phyloP scores from a whole-genome alignment of 2,888 invertebrate genomes.

The Trachelus tabidus region DNA sequence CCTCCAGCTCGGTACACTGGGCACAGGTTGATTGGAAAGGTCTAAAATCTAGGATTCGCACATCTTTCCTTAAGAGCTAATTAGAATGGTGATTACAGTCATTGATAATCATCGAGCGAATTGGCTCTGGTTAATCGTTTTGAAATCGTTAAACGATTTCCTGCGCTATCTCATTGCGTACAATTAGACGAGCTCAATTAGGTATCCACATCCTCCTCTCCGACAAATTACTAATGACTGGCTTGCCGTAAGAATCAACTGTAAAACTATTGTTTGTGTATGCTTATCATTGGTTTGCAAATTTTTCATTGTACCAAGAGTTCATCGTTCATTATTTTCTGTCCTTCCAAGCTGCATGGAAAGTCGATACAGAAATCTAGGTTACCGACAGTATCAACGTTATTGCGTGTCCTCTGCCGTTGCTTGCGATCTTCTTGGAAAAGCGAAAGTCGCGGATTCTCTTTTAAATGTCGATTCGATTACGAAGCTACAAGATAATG shows the following conservation, averaged over 20 bases:
- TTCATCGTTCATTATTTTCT: neutral
- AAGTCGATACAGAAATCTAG: conserved; percentile 3
- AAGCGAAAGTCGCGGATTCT: neutral
- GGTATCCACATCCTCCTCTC: neutral
- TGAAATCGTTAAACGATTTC: neutral
- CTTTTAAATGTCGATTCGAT: neutral
- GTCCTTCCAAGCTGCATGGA: neutral
- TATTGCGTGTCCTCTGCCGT: conserved; percentile 17
- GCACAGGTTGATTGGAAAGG: neutral
- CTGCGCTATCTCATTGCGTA: neutral
- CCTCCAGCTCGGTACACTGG: neutral
- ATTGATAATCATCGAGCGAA: neutral
- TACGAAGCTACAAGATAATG: neutral
- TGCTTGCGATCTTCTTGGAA: neutral
- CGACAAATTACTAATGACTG: neutral
- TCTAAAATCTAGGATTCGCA: neutral
- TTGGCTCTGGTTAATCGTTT: neutral
- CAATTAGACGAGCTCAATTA: neutral
- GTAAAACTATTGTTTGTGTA: neutral
- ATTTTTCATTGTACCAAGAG: conserved; percentile 20
- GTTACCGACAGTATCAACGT: conserved; percentile 32
- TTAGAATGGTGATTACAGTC: neutral
- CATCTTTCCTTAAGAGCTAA: neutral
- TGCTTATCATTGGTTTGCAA: neutral
- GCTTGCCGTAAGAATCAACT: neutral